phyloP scores from a whole-genome alignment of 2,797 vertebrate species.

The Chaenodraco wilsoni region DNA sequence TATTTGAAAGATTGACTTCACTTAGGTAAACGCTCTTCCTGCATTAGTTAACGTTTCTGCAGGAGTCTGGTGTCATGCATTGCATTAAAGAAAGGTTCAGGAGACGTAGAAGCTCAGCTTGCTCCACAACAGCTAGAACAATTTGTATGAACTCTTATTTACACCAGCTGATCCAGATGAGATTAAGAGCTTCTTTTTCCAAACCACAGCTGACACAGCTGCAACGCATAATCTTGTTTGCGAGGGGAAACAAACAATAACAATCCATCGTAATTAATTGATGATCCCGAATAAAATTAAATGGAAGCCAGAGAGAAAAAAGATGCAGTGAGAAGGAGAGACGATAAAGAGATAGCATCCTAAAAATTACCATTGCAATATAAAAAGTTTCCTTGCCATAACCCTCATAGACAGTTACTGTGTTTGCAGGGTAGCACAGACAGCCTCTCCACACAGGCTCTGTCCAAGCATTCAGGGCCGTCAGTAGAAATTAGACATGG shows the following conservation, averaged over 20 bases:
- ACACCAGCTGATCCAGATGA: conserved; percentile 32
- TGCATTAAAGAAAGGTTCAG: conserved; percentile 24
- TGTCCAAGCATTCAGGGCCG: conserved; percentile 45
- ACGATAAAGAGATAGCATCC: not conserved
- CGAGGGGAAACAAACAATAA: conserved; percentile 40
- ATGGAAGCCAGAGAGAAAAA: not conserved
- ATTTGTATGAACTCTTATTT: conserved; percentile 48
- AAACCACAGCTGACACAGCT: conserved; percentile 31
- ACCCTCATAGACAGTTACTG: conserved; percentile 37
- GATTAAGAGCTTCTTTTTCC: conserved; percentile 41
- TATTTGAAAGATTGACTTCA: conserved; percentile 16
- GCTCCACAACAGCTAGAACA: too few species aligned
- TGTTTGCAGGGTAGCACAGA: conserved; percentile 34
- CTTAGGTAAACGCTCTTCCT: not conserved
- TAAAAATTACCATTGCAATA: conserved; percentile 15
- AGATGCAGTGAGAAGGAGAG: not conserved
- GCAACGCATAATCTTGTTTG: conserved; percentile 35
- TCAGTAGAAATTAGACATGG: conserved; percentile 59
- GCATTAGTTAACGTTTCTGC: not conserved
- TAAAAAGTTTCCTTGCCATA: conserved; percentile 21
- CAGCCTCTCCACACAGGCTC: conserved; percentile 41
- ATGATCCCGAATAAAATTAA: conserved; percentile 37
- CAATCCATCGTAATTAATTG: conserved; percentile 33
- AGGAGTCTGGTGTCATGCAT: conserved; percentile 21
- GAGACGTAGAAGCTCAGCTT: conserved; percentile 24